Conservation (phyloP, 64 coral and sea anemone genomes). For the Stichodactyla mertensii region DNA sequence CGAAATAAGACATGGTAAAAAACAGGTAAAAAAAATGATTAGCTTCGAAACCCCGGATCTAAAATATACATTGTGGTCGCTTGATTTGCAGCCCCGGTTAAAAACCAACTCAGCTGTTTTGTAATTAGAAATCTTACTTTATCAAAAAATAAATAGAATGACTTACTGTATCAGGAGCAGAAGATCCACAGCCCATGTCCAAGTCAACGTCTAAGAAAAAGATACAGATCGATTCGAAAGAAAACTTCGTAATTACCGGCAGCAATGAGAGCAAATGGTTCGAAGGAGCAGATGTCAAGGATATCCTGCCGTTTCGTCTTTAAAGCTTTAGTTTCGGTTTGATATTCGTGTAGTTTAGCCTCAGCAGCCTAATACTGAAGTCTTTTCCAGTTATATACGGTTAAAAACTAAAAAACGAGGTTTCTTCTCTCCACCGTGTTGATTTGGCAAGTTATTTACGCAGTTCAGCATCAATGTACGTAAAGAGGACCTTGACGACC, state of each 20-base stretch:
- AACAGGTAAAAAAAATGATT: neutral
- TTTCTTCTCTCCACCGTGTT: neutral
- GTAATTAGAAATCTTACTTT: no score
- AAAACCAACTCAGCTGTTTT: no score
- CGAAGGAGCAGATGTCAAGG: neutral
- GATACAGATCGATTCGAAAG: no score
- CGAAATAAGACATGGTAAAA: neutral
- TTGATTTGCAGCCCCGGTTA: no score
- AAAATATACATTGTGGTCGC: no score
- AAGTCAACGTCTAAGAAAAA: neutral
- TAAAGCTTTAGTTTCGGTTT: neutral
- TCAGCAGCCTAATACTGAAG: neutral
- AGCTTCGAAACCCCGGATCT: neutral
- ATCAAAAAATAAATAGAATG: neutral
- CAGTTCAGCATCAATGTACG: neutral
- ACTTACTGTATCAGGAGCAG: slow-evolving; percentile 3
- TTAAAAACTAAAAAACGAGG: neutral
- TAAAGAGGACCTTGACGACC: neutral
- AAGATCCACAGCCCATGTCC: slow-evolving; percentile 27
- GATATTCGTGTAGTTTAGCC: neutral
- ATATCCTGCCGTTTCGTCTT: neutral
- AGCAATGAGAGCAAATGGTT: no score
- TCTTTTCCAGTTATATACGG: neutral
- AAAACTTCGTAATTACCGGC: no score
- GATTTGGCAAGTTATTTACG: neutral